A percentile compares a stretch with the other conserved stretches of the same genome.
Conservation (phyloP, 2,113 vertebrate genomes). For the Stigmatopora argus region DNA sequence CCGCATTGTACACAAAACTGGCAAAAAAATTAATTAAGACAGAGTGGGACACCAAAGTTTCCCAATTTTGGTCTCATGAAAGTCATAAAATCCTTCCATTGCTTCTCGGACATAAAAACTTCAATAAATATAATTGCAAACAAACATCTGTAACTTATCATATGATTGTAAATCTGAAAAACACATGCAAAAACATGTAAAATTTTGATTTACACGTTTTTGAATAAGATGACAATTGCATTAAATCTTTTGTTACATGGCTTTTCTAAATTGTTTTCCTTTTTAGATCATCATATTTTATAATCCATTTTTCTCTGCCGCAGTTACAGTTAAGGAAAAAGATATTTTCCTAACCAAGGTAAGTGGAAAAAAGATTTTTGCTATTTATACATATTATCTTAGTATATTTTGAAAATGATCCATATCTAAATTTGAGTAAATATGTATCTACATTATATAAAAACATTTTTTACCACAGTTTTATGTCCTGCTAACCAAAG, state of each 20-base stretch:
- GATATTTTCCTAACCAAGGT: not conserved
- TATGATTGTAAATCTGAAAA: slow-evolving; percentile 14
- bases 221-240: not conserved
- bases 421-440: not conserved
- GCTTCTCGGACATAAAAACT: slow-evolving; percentile 10
- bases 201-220: not conserved
- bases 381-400: not conserved
- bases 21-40: slow-evolving; percentile 22
- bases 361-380: not conserved
- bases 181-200: slow-evolving; percentile 1
- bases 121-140: slow-evolving; percentile 1
- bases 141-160: slow-evolving; percentile 18
- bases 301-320: not conserved
- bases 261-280: slow-evolving; percentile 20
- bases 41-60: slow-evolving; percentile 23
- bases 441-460: not conserved
- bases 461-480: not conserved
- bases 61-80: slow-evolving; percentile 3
- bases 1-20: slow-evolving; percentile 4
- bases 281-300: not conserved
- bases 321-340: not conserved
- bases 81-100: slow-evolving; percentile 10
- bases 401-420: not conserved
- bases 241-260: slow-evolving; percentile 7
- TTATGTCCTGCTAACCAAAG: not conserved